Evolutionary conservation across 2,113 vertebrate genomes (phyloP), one percentile per base, ranked within the genome.

Genomic region (Myotis lucifugus): DNA sequence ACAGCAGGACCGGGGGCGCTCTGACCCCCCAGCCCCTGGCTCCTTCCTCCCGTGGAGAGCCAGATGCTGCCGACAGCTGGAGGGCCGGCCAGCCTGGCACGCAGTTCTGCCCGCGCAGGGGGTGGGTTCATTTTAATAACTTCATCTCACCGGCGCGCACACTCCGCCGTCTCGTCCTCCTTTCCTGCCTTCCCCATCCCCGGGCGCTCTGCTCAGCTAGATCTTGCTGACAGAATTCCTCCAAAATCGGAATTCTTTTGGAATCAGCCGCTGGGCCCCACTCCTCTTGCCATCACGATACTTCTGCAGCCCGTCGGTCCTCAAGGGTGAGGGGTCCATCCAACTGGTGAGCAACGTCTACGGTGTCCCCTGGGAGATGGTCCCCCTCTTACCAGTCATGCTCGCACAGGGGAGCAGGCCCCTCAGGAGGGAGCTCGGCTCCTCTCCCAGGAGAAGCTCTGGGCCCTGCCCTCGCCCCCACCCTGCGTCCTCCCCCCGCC

Each of bases 61-160:
- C 97, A 97, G 97, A 93, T 97, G 97, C 97, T 85, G 40, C 48
- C 0, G 40, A 92, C 97, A 97, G 96, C 97, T 96, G 97, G 92
- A 97, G 72, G 92, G 93, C 95, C 19, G 37, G 97, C 90, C 87
- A 48, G 72, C 95, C 78, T 95, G 95, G 96, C 97, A 93, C 77
- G 17, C 67, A 4, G 85, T 40, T 54, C 95, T 61, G 90, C 83
- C 93, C 19, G 85, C 59, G 10, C 94, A 32, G 96, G 85, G 96
- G 85, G 81, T 78, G 72, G 92, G 92, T 50, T 88, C 91, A 66
- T 93, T 88, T 96, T 95, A 97, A 95, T 96, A 92, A 95, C 95
- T 97, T 95, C 94, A 95, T 95, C 84, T 93, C 91, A 23, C 64
- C 88, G 37, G n/a, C 81, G 0, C 0, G 9, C 93, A 95, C 95